Base-by-base conservation (phyloP, 2,888 invertebrate species). In the Zele albiditarsus region DNA sequence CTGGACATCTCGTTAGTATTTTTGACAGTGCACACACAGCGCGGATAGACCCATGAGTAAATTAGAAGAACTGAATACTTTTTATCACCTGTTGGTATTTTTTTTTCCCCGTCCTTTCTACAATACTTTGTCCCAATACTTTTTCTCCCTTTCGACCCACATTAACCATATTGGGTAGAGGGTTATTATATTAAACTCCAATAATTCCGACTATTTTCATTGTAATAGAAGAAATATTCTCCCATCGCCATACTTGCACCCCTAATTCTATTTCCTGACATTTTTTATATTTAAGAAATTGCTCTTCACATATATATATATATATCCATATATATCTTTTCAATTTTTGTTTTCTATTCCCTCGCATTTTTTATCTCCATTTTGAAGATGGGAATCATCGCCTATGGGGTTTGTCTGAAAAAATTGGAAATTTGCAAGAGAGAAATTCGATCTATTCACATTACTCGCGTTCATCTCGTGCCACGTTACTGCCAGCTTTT, bases 1-100 rank as follows among this genome's bases (percentile, higher is more conserved):
- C 33, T 31, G n/a, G 63, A n/a, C 38, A 38, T 31, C 38, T 63
- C 63, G 63, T 63, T 63, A 63, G 76, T 78, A 81, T 81, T 81
- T 81, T 81, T 81, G 79, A 81, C 78, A 77, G 74, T 75, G 53
- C 66, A 74, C 73, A 73, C 72, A 69, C 63, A 70, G 63, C 60
- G 62, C 63, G 74, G 71, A 72, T 68, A 65, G 16, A 14, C 42
- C 42, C 12, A 12, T 42, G 42, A 42, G 42, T 12, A 42, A 12
- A 42, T 42, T 42, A 42, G 12, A 42, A 12, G 12, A 42, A 42
- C 12, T 42, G 42, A 42, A 12, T 10, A 42, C 12, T 42, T 42
- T 42, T 12, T 8, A 5, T 33, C 33, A 33, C 8, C 33, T 8
- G 25, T 60, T 60, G 20, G 20, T 60, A 60, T 60, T 60, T 60